Percentiles rank a stretch among this genome's conserved stretches.
These are phyloP conservation scores for Spilogale gracilis DNA, from an alignment of 2,113 vertebrate species.

Conservation along the genomic window DNA sequence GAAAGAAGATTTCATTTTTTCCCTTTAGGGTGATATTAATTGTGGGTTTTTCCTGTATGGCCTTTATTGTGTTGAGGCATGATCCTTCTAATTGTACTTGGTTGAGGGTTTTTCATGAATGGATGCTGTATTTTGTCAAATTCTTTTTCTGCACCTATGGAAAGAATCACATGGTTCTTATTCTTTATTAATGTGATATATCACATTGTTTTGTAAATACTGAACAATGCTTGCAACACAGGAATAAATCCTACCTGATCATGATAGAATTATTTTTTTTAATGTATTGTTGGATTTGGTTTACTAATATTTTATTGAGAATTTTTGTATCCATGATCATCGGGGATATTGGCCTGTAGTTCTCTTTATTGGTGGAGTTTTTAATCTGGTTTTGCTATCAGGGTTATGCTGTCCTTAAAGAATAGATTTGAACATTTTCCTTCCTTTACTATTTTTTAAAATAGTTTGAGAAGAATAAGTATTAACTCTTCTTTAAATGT, in stretches of 20 bases:
- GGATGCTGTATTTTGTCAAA: neutral
- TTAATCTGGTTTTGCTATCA: neutral
- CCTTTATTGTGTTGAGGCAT: neutral
- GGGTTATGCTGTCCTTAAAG: neutral
- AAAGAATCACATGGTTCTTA: no score
- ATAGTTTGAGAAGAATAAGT: neutral
- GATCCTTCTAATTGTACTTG: neutral
- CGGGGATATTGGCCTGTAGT: neutral
- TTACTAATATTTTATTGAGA: neutral
- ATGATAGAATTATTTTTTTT: neutral
- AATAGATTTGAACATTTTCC: neutral
- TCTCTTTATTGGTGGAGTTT: neutral
- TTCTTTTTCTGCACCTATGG: no score
- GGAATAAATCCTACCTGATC: no score
- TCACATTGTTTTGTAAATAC: no score
- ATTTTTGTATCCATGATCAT: neutral
- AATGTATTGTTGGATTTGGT: neutral
- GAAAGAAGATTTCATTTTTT: neutral
- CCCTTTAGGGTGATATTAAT: neutral
- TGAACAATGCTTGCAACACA: no score
- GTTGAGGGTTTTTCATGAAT: neutral
- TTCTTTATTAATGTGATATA: no score
- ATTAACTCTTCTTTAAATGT: neutral
- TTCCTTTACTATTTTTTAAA: neutral
- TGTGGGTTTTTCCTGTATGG: neutral